These are phyloP conservation scores for Homarus americanus DNA, from an alignment of 1,140 invertebrate genomes.

Conservation along the genomic window DNA sequence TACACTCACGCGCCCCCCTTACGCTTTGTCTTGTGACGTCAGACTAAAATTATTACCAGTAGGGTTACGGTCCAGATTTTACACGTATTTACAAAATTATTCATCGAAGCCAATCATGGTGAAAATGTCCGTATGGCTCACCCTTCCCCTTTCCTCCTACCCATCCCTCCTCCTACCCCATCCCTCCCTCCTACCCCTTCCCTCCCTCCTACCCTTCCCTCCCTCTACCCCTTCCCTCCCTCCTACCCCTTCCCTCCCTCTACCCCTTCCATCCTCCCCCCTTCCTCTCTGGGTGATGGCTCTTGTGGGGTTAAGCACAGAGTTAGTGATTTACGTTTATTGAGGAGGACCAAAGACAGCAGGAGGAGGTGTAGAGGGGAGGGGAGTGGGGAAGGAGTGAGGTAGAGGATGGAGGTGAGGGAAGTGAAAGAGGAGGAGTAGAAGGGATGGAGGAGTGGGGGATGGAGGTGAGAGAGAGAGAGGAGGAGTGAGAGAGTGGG, in stretches of 20 bases:
- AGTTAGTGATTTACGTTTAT: slow-evolving; percentile 6
- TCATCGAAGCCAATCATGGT: slow-evolving; percentile 15
- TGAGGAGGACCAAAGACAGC: neutral
- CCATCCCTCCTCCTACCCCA: neutral
- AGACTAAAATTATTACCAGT: slow-evolving; percentile 12
- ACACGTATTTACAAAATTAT: slow-evolving; percentile 28
- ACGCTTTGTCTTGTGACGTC: neutral
- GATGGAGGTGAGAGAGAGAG: no score
- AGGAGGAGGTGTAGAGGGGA: no score
- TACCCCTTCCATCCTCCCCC: neutral
- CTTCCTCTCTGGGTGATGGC: neutral
- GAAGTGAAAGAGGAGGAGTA: no score
- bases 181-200: neutral
- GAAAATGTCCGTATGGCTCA: neutral
- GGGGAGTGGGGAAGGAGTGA: no score
- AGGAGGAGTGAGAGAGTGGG: no score
- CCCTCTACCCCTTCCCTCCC: neutral
- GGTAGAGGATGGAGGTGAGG: no score
- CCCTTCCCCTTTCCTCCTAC: neutral
- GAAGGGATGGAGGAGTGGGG: no score
- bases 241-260: neutral
- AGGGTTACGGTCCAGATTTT: slow-evolving; percentile 5
- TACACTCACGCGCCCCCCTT: no score
- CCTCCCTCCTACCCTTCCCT: no score
- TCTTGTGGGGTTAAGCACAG: neutral